Base-by-base conservation (phyloP, 2,113 vertebrate genomes). In the Leiothrix lutea region DNA sequence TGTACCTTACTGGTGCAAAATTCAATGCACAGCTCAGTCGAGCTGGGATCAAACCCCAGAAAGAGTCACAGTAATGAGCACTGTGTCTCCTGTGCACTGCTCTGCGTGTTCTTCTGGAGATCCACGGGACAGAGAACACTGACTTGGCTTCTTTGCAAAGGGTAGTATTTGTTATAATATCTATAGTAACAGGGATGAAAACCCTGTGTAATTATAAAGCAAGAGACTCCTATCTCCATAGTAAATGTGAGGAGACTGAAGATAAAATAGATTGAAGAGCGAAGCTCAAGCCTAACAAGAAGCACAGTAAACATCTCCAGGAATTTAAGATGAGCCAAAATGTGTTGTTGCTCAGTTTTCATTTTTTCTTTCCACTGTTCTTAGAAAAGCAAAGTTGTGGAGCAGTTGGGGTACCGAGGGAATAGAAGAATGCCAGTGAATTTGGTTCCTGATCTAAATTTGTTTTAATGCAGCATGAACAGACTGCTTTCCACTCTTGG, bases 371-470 rank as follows among this genome's bases (percentile, higher is more conserved):
- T 96, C 77, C 95, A 82, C 92, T 96, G 94, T 97, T 97, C 97
- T 97, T 97, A 97, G 97, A 97, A 98, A 98, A 97, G 97, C 95
- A 96, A 95, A 98, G 95, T 93, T 92, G 87, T 94, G 91, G 97
- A 97, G 95, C 75, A 97, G 81, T 94, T 91, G 77, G 47, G 81
- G 95, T 96, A 98, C 97, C 97, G 89, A 94, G 98, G 98, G 97
- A 98, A 97, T 97, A 97, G 87, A 98, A 94, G 98, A 98, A 98
- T 97, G 98, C 93, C 94, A 95, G 40, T 81, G 95, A 97, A 96
- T 97, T 94, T 97, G 94, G 97, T 95, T 97, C 94, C 91, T 94
- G 95, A 96, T 97, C 96, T 97, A 95, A 97, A 97, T 97, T 96
- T 97, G 88, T 91, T 96, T 97, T 97, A 97, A 97, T 88, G 81